These are phyloP conservation scores for Nothoprocta pentlandii DNA, from an alignment of 2,113 vertebrate species.

Conservation along the genomic window DNA sequence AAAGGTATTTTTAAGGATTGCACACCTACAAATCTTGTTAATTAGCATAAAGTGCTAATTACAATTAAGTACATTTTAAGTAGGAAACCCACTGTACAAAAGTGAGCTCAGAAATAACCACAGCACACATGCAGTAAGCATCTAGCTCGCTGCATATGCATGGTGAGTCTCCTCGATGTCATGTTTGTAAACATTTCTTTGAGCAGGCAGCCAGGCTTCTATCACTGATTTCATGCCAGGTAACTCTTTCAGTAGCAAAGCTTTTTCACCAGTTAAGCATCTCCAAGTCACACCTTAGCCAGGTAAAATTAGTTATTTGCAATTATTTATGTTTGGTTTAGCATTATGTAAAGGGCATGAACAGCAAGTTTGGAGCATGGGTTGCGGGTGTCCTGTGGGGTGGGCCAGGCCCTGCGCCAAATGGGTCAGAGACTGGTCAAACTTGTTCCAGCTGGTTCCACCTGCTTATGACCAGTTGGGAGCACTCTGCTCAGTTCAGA, in stretches of 20 bases:
- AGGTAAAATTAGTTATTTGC: neutral
- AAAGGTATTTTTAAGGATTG: neutral
- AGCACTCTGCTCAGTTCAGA: neutral
- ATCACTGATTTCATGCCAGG: neutral
- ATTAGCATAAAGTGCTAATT: neutral
- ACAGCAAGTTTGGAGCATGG: neutral
- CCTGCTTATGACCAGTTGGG: neutral
- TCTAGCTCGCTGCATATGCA: rapidly evolving
- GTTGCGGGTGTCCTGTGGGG: rapidly evolving
- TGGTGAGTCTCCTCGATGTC: neutral
- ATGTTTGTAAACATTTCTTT: rapidly evolving
- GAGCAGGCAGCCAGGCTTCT: neutral
- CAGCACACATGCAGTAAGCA: neutral
- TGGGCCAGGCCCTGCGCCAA: no score
- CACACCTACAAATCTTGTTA: neutral
- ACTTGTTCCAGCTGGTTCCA: neutral
- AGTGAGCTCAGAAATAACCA: neutral
- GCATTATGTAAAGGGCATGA: neutral
- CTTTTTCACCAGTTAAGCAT: neutral
- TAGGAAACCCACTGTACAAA: neutral
- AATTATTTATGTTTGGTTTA: neutral
- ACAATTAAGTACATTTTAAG: neutral
- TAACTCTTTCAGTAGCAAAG: neutral
- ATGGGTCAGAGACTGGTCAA: no score
- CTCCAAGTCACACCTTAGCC: neutral